phyloP scores from a whole-genome alignment of 2,797 vertebrate species.

The Pitangus sulphuratus region DNA sequence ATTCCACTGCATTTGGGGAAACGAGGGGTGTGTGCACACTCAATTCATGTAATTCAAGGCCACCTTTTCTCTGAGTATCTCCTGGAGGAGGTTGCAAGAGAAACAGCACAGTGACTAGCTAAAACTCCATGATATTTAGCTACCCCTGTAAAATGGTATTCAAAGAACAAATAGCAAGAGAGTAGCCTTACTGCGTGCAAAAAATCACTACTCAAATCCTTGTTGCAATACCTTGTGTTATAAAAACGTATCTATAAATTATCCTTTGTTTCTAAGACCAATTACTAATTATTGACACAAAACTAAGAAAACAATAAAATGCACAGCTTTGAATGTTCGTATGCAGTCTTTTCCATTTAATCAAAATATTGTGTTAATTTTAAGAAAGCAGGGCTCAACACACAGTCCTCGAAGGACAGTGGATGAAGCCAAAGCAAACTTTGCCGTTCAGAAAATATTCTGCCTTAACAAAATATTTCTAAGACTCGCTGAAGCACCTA shows the following conservation, averaged over 20 bases:
- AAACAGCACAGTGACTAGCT: neutral
- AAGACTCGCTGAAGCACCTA: neutral
- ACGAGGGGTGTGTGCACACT: fast-evolving
- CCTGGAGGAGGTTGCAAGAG: neutral
- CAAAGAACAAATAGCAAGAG: neutral
- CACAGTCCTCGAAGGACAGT: fast-evolving
- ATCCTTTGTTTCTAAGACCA: neutral
- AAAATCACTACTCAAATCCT: neutral
- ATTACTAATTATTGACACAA: neutral
- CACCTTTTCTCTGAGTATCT: neutral
- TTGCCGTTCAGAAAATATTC: neutral
- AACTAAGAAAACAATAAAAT: neutral
- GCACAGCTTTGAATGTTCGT: neutral
- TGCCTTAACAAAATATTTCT: neutral
- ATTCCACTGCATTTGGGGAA: neutral
- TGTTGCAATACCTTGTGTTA: neutral
- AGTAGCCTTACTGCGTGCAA: neutral
- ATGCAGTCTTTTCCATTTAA: neutral
- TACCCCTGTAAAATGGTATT: neutral
- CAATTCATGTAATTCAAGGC: neutral
- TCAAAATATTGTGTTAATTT: neutral
- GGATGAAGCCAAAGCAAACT: neutral
- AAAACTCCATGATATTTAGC: neutral
- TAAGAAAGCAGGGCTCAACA: neutral
- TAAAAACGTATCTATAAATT: neutral